Base-by-base conservation (phyloP, 2,888 invertebrate genomes). In the Pterostichus madidus region DNA sequence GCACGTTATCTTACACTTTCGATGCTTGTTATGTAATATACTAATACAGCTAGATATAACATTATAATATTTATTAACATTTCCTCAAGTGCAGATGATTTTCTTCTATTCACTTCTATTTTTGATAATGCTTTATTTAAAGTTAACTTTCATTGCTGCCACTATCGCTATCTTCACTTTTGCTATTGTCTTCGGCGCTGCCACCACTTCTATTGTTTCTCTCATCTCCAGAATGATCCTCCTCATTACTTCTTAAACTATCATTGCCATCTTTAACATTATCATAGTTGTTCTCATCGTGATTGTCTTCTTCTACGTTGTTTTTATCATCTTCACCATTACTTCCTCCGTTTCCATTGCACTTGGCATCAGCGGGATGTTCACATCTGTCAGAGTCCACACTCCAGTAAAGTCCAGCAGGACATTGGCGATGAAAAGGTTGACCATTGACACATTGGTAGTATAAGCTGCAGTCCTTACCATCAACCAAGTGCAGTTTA, bases 311-410 rank as follows among this genome's bases (percentile, higher is more conserved):
- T 31, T 24, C n/a, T 32, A 17, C 79, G 24, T 1, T n/a, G 0
- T 39, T 39, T 3, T 32, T 17, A 44, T 15, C 39, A 44, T 44
- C 59, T 5, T 35, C 8, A 8, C 8, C 8, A 1, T 8, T 8
- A 1, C 13, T 71, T 10, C 24, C 61, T 17, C 17, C 17, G 6
- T 64, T 35, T 4, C 5, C 32, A 3, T 68, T 15, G 61, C 84
- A 84, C 13, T 80, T 39, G 24, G 83, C 64, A 52, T 44, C 39
- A 31, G 71, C 71, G 10, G 84, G 79, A 32, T 71, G 79, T 75
- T 84, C 83, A n/a, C 84, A 84, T 59, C 80, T 31, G n/a, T 83
- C 75, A 24, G 56, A 32, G 10, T 75, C 53, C 13, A 61, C 68
- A 32, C 83, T 83, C 76, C 81, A 81, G 4, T 81, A 11, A n/a